These are phyloP conservation scores for Thymelicus acteon DNA, from an alignment of 2,888 invertebrate species.

Conservation along the genomic window DNA sequence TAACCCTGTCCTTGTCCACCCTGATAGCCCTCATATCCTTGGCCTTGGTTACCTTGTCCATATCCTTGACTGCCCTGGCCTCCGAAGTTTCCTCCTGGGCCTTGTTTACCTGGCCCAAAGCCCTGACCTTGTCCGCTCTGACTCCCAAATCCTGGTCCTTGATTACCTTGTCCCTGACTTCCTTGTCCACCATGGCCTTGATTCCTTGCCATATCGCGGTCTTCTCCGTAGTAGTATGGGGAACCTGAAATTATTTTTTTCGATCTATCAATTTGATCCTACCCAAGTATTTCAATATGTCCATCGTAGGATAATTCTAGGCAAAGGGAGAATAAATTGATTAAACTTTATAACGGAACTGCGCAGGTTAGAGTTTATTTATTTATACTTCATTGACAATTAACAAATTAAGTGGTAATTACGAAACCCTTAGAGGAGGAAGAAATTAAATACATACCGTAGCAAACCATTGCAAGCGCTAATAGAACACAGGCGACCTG, in stretches of 20 bases:
- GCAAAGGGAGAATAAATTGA: too few relatives aligned
- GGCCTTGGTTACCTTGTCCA: slow-evolving; percentile 7
- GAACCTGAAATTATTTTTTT: background rate
- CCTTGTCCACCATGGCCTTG: background rate
- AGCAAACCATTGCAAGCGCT: background rate
- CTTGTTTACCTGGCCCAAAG: background rate
- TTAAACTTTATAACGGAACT: too few relatives aligned
- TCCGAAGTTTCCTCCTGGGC: too few relatives aligned
- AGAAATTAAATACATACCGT: background rate
- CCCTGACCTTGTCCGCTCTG: background rate
- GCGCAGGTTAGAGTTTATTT: too few relatives aligned
- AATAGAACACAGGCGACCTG: background rate
- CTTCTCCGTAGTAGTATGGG: slow-evolving; percentile 9
- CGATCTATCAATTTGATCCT: too few relatives aligned
- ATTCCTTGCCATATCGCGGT: background rate
- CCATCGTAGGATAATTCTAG: too few relatives aligned
- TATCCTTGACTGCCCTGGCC: background rate
- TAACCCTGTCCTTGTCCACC: background rate
- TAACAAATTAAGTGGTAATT: too few relatives aligned
- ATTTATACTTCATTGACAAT: too few relatives aligned
- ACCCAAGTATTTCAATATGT: too few relatives aligned
- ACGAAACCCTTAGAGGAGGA: too few relatives aligned
- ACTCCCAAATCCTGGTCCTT: background rate
- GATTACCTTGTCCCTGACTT: background rate
- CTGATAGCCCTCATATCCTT: background rate